These are phyloP conservation scores for Parazoanthus darwini DNA, from an alignment of 92 coral and sea anemone genomes.

Conservation along the genomic window DNA sequence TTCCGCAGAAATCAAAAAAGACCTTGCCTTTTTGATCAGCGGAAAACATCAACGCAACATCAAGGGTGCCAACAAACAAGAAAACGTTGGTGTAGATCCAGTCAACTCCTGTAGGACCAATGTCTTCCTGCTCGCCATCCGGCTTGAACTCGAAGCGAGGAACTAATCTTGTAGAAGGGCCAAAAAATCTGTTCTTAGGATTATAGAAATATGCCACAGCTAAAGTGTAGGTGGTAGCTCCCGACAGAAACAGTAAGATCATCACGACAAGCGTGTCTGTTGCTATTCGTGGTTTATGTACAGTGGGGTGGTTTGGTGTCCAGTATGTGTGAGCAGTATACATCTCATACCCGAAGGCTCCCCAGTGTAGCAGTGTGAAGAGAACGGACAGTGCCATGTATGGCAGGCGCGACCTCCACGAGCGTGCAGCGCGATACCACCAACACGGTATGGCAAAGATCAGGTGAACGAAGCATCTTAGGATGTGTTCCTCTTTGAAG, in stretches of 20 bases:
- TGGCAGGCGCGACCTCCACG: slow-evolving; percentile 1
- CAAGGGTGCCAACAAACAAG: slow-evolving; percentile 49
- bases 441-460: slow-evolving; percentile 48
- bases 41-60: slow-evolving; percentile 30
- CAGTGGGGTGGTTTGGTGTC: neutral
- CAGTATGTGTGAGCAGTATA: slow-evolving; percentile 37
- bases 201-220: slow-evolving; percentile 52
- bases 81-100: slow-evolving; percentile 59
- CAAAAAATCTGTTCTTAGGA: slow-evolving; percentile 41
- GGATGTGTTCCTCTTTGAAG: slow-evolving; percentile 16
- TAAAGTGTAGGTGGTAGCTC: slow-evolving; percentile 52
- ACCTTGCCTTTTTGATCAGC: slow-evolving; percentile 39
- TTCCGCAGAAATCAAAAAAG: slow-evolving; percentile 55
- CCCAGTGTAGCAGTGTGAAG: slow-evolving; percentile 44
- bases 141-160: slow-evolving; percentile 61
- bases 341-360: slow-evolving; percentile 53
- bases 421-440: slow-evolving; percentile 36
- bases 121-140: slow-evolving; percentile 44
- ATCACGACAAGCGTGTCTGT: slow-evolving; percentile 50
- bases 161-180: slow-evolving; percentile 41
- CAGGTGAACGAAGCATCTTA: slow-evolving; percentile 38
- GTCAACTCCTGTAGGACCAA: slow-evolving; percentile 35
- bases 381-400: slow-evolving; percentile 10
- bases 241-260: slow-evolving; percentile 47
- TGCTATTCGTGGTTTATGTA: slow-evolving; percentile 28